Evolutionary conservation across 1,140 invertebrate genomes (phyloP).

Genomic region (Coptotermes formosanus): DNA sequence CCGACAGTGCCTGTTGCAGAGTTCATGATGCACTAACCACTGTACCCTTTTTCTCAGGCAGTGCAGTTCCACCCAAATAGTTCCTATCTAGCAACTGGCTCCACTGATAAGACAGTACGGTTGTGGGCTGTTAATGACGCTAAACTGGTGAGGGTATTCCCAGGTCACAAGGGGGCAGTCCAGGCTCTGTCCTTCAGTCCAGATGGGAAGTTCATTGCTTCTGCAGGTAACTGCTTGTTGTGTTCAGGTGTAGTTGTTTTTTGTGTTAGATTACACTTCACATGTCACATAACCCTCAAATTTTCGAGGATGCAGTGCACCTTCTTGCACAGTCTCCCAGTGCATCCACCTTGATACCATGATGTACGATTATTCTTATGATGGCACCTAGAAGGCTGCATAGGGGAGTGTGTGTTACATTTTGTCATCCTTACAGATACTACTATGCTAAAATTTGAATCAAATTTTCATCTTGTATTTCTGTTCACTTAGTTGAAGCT

Average conservation of each 20-base stretch:
- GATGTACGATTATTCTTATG: no score
- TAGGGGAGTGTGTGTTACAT: no score
- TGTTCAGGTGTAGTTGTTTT: no score
- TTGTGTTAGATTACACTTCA: background rate
- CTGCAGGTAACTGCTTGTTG: conserved; percentile 53
- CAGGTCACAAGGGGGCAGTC: conserved; percentile 61
- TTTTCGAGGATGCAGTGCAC: background rate
- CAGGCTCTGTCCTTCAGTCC: conserved; percentile 66
- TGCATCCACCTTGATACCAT: no score
- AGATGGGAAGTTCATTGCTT: conserved; percentile 66
- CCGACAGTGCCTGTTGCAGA: conserved; percentile 36
- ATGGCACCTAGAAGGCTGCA: no score
- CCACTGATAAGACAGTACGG: conserved; percentile 71
- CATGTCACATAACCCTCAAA: background rate
- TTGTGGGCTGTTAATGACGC: conserved; percentile 69
- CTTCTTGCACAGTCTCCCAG: no score
- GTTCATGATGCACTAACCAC: background rate
- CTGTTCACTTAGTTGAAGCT: no score
- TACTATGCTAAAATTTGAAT: no score
- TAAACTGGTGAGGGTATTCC: conserved; percentile 58
- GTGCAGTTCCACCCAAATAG: conserved; percentile 82
- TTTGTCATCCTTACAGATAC: no score
- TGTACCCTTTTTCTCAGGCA: conserved; percentile 50
- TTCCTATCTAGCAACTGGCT: conserved; percentile 75
- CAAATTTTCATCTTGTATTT: no score